Evolutionary conservation across 2,113 vertebrate species (phyloP).

Genomic region (Prionailurus viverrinus): DNA sequence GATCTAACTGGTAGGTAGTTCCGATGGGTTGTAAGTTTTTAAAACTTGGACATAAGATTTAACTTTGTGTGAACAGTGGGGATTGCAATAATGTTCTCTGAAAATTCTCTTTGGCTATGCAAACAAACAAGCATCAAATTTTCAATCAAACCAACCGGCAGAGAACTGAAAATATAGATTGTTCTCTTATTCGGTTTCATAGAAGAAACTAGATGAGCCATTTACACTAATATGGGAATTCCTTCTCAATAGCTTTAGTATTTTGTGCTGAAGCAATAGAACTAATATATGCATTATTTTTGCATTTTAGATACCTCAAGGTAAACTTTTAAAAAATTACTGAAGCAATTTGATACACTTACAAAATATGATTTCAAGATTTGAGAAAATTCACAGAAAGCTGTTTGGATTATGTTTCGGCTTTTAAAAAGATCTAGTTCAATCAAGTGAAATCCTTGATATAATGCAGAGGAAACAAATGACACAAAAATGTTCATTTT

Average conservation of each 20-base stretch:
- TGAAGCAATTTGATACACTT: not conserved
- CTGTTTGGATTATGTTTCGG: not conserved
- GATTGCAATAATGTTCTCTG: not conserved
- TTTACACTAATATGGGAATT: not conserved
- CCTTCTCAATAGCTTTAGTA: not conserved
- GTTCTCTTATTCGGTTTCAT: not conserved
- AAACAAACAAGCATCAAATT: not conserved
- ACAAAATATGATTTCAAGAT: not conserved
- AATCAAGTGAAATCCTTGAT: not conserved
- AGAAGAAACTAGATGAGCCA: not conserved
- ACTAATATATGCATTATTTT: not conserved
- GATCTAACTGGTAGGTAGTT: not conserved
- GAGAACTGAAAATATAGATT: not conserved
- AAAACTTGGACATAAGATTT: not conserved
- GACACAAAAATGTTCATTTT: constrained; percentile 31
- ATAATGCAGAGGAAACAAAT: not conserved
- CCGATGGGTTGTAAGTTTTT: not conserved
- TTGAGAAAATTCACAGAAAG: not conserved
- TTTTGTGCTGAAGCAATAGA: constrained; percentile 1
- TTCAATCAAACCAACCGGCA: constrained; percentile 35
- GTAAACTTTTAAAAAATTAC: not conserved
- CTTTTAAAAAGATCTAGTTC: not conserved
- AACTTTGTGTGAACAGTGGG: not conserved
- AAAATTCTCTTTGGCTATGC: constrained; percentile 7
- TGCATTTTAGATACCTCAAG: not conserved